Evolutionary conservation across 2,888 invertebrate genomes (phyloP), one percentile per base, ranked within the genome.

Genomic region (Eupithecia pulchellata): DNA sequence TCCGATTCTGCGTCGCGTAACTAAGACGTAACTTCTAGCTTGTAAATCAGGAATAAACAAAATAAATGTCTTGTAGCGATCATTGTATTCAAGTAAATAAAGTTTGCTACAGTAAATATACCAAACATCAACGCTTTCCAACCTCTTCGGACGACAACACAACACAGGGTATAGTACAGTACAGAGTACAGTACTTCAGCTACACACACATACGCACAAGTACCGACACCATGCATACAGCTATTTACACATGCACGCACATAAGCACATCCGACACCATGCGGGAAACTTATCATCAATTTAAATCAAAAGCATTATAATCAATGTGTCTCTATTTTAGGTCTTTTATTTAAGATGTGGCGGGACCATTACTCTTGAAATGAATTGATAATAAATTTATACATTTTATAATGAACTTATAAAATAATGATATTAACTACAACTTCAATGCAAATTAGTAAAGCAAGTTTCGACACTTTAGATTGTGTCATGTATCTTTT

Each of bases 221-320:
- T 47, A 47, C 47, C 67, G n/a, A 6, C 32, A 61, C 34, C n/a
- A 61, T 34, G 57, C 65, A 36, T 4, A 14, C 36, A 55, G 52
- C 64, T 55, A 65, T 57, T 4, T 32, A 57, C 57, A 17, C 57
- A 55, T 55, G 36, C 57, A 61, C 34, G 39, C 14, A 55, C n/a
- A 39, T 36, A 36, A 36, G 36, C 65, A 65, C 14, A 36, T 3
- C 61, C 20, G 13, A 25, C 34, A 57, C 57, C 55, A 0, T 0
- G 13, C 14, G 25, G 34, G 61, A 61, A 20, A 61, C 13, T 61
- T 61, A 36, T 36, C 25, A 61, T 57, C 61, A 30, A 60, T 2
- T 32, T 39, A n/a, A n/a, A n/a, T n/a, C n/a, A n/a, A n/a, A n/a
- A n/a, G n/a, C n/a, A n/a, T n/a, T n/a, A n/a, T n/a, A n/a, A n/a